A percentile compares a stretch with the other conserved stretches of the same genome.
phyloP scores from a whole-genome alignment of 2,797 vertebrate species.

The Sebastes vulpes region DNA sequence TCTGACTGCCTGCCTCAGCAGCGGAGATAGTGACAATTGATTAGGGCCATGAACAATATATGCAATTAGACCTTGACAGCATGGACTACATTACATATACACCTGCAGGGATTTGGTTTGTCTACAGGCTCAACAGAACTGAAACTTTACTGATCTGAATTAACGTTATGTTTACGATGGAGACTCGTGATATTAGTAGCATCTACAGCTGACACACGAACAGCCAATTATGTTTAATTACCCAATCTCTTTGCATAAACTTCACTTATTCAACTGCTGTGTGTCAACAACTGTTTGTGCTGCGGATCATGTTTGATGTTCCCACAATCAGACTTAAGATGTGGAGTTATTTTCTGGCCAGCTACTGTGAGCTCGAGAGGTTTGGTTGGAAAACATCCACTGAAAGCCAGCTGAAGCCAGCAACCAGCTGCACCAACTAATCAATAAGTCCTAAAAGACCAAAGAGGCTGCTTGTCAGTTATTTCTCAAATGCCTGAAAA shows the following conservation, averaged over 20 bases:
- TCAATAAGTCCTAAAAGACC: not conserved
- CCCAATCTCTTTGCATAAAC: not conserved
- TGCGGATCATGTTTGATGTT: not conserved
- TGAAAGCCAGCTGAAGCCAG: not conserved
- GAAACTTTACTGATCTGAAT: not conserved
- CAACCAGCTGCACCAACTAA: not conserved
- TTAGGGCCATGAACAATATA: not conserved
- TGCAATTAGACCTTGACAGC: not conserved
- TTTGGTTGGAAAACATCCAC: not conserved
- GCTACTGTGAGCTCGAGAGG: not conserved
- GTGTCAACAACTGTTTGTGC: not conserved
- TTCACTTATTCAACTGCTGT: not conserved
- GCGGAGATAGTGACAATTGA: not conserved
- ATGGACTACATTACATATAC: not conserved
- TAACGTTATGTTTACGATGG: not conserved
- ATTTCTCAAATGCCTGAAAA: not conserved
- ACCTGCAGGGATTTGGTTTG: not conserved
- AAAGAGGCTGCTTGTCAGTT: not conserved
- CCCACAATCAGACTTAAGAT: not conserved
- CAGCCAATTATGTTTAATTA: constrained; percentile 4
- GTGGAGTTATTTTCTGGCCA: not conserved
- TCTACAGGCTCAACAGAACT: not conserved
- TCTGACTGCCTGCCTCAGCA: not conserved
- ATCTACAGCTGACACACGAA: not conserved
- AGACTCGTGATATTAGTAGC: not conserved